These are phyloP conservation scores for Schrankia costaestrigalis DNA, from an alignment of 2,888 invertebrate genomes.

Conservation along the genomic window DNA sequence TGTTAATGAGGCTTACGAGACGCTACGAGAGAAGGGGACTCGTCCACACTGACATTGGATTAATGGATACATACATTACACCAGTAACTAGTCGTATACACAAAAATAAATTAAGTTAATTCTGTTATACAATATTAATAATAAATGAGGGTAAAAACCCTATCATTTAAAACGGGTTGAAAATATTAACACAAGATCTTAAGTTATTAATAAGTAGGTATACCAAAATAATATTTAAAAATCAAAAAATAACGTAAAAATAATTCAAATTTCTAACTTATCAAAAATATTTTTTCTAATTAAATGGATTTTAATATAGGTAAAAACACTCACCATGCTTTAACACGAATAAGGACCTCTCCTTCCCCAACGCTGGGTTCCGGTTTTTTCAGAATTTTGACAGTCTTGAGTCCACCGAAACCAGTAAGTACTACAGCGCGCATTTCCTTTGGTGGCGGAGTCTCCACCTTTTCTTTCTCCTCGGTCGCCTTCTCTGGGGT, in stretches of 20 bases:
- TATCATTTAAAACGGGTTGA: too few species aligned
- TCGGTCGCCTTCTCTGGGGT: constrained; percentile 78
- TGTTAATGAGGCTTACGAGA: constrained; percentile 58
- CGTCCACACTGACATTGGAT: constrained; percentile 30
- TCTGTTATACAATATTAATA: neutral
- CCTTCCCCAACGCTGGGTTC: constrained; percentile 86
- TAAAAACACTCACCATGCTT: constrained; percentile 87
- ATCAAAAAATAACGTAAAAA: constrained; percentile 1
- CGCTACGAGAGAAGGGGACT: constrained; percentile 36
- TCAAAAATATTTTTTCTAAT: neutral
- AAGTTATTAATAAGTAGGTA: too few species aligned
- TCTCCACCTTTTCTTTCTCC: constrained; percentile 74
- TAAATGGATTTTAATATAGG: neutral
- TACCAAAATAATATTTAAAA: constrained; percentile 1
- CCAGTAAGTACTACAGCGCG: constrained; percentile 90
- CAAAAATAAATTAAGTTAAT: constrained; percentile 13
- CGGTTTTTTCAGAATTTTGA: constrained; percentile 90
- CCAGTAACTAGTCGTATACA: constrained; percentile 10
- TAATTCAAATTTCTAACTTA: constrained; percentile 5
- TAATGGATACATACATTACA: constrained; percentile 6
- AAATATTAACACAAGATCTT: too few species aligned
- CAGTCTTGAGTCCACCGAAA: constrained; percentile 92
- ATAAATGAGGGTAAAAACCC: neutral
- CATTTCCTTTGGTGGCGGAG: constrained; percentile 88
- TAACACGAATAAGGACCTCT: constrained; percentile 90